Evolutionary conservation across 2,113 vertebrate genomes (phyloP).

Genomic region (Macheiramphus alcinus): DNA sequence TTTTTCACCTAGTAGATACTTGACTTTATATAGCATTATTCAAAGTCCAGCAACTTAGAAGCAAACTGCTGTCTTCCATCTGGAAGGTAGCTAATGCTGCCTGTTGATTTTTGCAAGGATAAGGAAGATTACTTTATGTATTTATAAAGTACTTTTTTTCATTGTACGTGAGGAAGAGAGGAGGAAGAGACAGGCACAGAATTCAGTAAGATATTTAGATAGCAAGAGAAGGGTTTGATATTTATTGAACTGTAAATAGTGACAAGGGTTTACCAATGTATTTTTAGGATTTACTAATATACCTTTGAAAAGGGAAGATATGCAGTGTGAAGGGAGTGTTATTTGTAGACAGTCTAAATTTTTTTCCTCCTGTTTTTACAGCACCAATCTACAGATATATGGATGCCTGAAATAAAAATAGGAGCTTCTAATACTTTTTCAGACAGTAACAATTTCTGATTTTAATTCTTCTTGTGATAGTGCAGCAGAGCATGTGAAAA

Average conservation of each 20-base stretch:
- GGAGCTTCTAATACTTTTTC: neutral
- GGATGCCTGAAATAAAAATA: neutral
- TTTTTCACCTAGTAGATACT: neutral
- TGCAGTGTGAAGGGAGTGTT: neutral
- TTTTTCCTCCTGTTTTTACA: neutral
- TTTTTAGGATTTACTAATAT: neutral
- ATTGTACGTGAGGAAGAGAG: neutral
- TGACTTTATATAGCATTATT: neutral
- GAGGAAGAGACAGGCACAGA: neutral
- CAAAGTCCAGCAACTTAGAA: neutral
- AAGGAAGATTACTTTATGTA: neutral
- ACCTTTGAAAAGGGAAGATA: neutral
- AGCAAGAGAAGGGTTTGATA: neutral
- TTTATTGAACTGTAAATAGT: neutral
- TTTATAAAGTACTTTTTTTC: neutral
- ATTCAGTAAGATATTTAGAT: neutral
- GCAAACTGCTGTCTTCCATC: neutral
- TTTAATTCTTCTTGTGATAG: neutral
- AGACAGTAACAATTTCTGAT: neutral
- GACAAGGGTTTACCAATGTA: neutral
- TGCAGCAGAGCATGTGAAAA: neutral
- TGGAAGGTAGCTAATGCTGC: neutral
- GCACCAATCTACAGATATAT: neutral
- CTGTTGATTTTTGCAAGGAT: neutral
- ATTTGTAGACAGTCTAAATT: neutral